Conservation (phyloP, 2,797 vertebrate genomes). For the Acrocephalus scirpaceus region DNA sequence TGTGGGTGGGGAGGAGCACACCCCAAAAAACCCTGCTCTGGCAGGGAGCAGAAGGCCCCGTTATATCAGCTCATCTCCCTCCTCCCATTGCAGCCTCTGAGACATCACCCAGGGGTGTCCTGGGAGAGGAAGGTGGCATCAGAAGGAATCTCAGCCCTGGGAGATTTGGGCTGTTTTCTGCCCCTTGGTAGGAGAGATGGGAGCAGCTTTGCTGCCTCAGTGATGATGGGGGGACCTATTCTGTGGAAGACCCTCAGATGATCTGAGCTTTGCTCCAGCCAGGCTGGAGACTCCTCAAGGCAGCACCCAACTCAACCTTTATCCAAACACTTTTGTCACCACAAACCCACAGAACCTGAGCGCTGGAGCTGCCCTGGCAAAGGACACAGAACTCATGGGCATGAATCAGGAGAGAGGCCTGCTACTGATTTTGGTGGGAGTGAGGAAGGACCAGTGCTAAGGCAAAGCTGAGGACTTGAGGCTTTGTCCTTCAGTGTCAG, state of each 20-base stretch:
- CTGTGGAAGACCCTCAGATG: background rate
- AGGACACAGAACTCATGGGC: background rate
- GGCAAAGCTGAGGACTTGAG: background rate
- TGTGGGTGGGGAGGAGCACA: background rate
- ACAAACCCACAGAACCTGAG: background rate
- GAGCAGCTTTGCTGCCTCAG: background rate
- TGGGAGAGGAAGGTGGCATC: background rate
- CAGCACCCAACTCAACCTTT: background rate
- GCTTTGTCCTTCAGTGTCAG: background rate
- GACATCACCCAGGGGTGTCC: background rate
- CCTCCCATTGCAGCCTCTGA: background rate
- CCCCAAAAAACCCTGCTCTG: background rate
- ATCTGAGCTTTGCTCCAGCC: background rate
- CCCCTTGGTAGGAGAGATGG: background rate
- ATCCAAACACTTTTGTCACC: background rate
- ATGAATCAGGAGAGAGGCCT: background rate
- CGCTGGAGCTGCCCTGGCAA: background rate
- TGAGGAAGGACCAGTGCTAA: background rate
- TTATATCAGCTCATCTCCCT: background rate
- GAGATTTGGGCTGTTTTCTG: background rate
- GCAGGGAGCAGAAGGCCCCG: background rate
- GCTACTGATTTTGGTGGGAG: background rate
- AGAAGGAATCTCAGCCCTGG: background rate
- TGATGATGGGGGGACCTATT: accelerated
- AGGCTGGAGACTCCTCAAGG: background rate